phyloP scores from a whole-genome alignment of 2,797 vertebrate species.

The Taenioides sp. region DNA sequence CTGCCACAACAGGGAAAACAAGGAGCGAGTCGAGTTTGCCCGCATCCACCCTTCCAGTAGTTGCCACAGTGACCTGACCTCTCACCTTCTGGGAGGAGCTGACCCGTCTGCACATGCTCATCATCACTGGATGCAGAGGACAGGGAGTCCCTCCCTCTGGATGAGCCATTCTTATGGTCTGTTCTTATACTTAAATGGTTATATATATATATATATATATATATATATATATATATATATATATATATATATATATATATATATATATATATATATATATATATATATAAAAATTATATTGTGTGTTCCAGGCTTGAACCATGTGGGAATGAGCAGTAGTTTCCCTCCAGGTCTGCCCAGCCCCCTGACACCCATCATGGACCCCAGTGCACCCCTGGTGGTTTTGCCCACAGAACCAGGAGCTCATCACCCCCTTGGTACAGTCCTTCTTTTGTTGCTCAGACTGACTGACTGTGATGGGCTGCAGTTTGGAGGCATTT shows the following conservation, averaged over 20 bases:
- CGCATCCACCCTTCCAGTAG: conserved; percentile 89
- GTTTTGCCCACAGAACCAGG: conserved; percentile 90
- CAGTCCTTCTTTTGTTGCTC: conserved; percentile 20
- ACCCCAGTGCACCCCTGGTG: conserved; percentile 82
- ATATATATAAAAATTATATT: no score
- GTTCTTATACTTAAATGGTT: conserved; percentile 33
- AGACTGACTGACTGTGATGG: conserved; percentile 32
- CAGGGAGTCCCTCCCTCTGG: conserved; percentile 96
- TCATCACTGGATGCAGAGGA: conserved; percentile 93
- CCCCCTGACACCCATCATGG: conserved; percentile 89
- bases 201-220: no score
- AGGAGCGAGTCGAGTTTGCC: conserved; percentile 93
- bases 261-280: no score
- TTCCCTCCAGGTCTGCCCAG: conserved; percentile 89
- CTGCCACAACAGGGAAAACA: conserved; percentile 83
- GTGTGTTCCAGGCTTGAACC: conserved; percentile 82
- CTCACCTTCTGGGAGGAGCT: conserved; percentile 88
- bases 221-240: no score
- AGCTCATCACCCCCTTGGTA: conserved; percentile 90
- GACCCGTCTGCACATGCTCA: conserved; percentile 86
- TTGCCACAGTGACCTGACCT: conserved; percentile 91
- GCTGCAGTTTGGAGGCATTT: conserved; percentile 22
- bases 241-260: no score
- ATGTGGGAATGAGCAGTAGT: conserved; percentile 86
- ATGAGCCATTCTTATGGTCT: conserved; percentile 94